Base-by-base conservation (phyloP, 2,113 vertebrate species). In the Setophaga kirtlandii region DNA sequence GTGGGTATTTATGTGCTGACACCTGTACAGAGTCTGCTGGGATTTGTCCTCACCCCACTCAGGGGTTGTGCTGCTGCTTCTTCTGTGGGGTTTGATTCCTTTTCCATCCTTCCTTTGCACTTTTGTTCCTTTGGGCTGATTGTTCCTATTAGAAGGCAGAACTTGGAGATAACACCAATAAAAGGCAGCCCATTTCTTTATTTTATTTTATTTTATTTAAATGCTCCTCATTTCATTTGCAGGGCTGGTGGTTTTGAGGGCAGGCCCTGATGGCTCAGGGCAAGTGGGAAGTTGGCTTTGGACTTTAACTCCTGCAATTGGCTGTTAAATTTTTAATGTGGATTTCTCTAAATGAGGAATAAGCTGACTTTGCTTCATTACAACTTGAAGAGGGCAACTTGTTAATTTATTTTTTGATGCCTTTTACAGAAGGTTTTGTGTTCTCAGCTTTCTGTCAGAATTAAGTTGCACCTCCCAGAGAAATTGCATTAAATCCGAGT, bases 21-120 rank as follows among this genome's bases (percentile, higher is more conserved):
- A 31, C 12, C 71, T 62, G 33, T 35, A 65, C 69, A 79, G 79
- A 4, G 25, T 37, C 47, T 46, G 83, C 2, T 31, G 0, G 13
- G 30, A 4, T 87, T 44, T 69, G 41, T 22, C 31, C 12, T 74
- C 78, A 11, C 62, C 52, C 11, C 17, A 6, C 52, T 42, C 4
- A 31, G 6, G 52, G 22, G 27, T 16, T 56, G 13, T 31, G 11
- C 35, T 49, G 55, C 50, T 78, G 49, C 56, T 78, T 62, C 53
- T 60, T 9, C 15, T 0, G 6, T 49, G 15, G 6, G 23, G 1
- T 30, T 39, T 10, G 7, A 41, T 21, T 39, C 25, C 18, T 31
- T 64, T 31, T 3, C 30, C 63, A 10, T 11, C 31, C 31, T 13
- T 39, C 75, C 60, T 42, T 55, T 39, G n/a, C 31, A 21, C 9